Percentiles rank a stretch among this genome's conserved stretches.
phyloP scores from a whole-genome alignment of 2,888 invertebrate species.

The Neoascia interrupta region DNA sequence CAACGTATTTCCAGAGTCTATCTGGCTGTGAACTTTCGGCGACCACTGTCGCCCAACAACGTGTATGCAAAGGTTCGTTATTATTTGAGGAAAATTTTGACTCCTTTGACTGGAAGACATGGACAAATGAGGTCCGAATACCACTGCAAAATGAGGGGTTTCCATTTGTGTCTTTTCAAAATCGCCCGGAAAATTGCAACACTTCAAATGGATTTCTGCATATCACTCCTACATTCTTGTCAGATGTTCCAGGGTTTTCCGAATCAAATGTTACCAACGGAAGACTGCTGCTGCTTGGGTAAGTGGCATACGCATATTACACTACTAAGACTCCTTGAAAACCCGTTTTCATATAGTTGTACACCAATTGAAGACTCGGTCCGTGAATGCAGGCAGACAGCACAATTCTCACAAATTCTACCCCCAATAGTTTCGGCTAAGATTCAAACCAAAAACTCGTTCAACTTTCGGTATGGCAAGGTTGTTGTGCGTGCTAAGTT shows the following conservation, averaged over 20 bases:
- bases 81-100: slow-evolving; percentile 84
- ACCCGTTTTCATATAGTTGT: slow-evolving; percentile 77
- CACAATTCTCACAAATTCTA: not conserved
- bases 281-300: not conserved
- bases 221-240: slow-evolving; percentile 76
- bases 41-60: slow-evolving; percentile 77
- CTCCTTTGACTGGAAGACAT: slow-evolving; percentile 79
- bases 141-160: slow-evolving; percentile 80
- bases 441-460: slow-evolving; percentile 70
- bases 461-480: slow-evolving; percentile 73
- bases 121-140: slow-evolving; percentile 83
- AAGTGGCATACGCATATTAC: no score
- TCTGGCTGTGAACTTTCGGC: slow-evolving; percentile 46
- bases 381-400: not conserved
- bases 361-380: slow-evolving; percentile 74
- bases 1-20: no score
- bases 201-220: slow-evolving; percentile 75
- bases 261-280: slow-evolving; percentile 32
- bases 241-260: slow-evolving; percentile 36
- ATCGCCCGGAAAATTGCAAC: slow-evolving; percentile 74
- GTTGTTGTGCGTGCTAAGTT: slow-evolving; percentile 1
- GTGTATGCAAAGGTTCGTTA: slow-evolving; percentile 80
- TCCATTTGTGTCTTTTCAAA: slow-evolving; percentile 80
- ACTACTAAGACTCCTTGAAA: no score
- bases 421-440: not conserved